Conservation (phyloP, 2,888 invertebrate species). For the Homarus gammarus region DNA sequence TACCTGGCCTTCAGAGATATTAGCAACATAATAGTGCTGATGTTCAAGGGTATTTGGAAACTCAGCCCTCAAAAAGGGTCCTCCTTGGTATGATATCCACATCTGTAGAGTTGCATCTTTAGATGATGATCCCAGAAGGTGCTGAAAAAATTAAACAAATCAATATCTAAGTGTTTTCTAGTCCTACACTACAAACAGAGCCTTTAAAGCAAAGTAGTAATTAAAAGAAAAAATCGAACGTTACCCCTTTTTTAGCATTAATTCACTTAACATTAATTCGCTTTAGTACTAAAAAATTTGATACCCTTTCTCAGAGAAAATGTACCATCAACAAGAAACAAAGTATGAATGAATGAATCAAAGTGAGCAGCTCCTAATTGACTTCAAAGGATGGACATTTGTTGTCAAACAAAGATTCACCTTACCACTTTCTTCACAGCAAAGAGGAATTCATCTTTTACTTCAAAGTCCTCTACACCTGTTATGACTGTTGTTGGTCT, state of each 20-base stretch:
- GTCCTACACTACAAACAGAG: too few relatives aligned
- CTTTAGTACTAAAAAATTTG: too few relatives aligned
- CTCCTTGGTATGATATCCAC: slow-evolving; percentile 88
- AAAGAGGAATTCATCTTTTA: slow-evolving; percentile 91
- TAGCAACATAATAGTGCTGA: slow-evolving; percentile 89
- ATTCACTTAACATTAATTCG: too few relatives aligned
- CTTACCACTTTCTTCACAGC: slow-evolving; percentile 86
- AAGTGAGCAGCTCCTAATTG: too few relatives aligned
- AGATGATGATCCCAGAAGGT: slow-evolving; percentile 20
- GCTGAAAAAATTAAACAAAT: slow-evolving; percentile 28
- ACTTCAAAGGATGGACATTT: neutral
- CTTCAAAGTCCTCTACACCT: slow-evolving; percentile 89
- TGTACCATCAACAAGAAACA: too few relatives aligned
- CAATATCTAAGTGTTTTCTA: neutral
- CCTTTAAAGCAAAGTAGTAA: too few relatives aligned
- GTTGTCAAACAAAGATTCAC: slow-evolving; percentile 61
- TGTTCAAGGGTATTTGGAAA: slow-evolving; percentile 86
- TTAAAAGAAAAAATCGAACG: too few relatives aligned
- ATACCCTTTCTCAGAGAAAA: too few relatives aligned
- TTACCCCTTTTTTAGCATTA: too few relatives aligned
- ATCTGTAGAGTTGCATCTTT: slow-evolving; percentile 82
- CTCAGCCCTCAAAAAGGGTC: slow-evolving; percentile 85
- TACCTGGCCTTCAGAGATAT: slow-evolving; percentile 89
- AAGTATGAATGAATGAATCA: too few relatives aligned
- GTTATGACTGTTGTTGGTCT: slow-evolving; percentile 81